phyloP scores from a whole-genome alignment of 1,140 invertebrate species.

The Cydia fagiglandana region DNA sequence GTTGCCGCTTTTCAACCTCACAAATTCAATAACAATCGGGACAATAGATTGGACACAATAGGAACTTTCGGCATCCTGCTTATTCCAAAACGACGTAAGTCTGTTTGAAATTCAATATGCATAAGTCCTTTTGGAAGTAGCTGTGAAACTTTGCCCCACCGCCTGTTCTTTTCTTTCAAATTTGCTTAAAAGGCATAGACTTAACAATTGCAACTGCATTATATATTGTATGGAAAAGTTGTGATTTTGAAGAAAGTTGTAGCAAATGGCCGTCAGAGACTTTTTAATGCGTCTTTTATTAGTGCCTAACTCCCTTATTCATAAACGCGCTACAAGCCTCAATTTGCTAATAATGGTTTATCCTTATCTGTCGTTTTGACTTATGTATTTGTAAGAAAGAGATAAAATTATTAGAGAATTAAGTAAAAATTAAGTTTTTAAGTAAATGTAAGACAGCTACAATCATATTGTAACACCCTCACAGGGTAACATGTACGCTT shows the following conservation, averaged over 20 bases:
- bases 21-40: constrained; percentile 14
- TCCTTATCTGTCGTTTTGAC: too few relatives aligned
- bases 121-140: not conserved
- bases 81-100: not conserved
- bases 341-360: too few relatives aligned
- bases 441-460: too few relatives aligned
- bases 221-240: not conserved
- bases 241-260: not conserved
- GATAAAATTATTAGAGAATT: too few relatives aligned
- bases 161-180: constrained; percentile 6
- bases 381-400: too few relatives aligned
- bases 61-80: not conserved
- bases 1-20: not conserved
- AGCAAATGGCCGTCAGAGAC: not conserved
- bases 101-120: not conserved
- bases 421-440: too few relatives aligned
- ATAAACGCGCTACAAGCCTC: too few relatives aligned
- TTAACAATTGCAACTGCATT: constrained; percentile 11
- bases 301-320: too few relatives aligned
- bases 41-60: constrained; percentile 14
- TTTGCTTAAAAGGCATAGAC: not conserved
- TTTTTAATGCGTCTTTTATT: not conserved
- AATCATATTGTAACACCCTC: too few relatives aligned
- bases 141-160: not conserved
- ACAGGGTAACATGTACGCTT: too few relatives aligned